These are phyloP conservation scores for Clanis bilineata DNA, from an alignment of 2,888 invertebrate genomes.

Conservation along the genomic window DNA sequence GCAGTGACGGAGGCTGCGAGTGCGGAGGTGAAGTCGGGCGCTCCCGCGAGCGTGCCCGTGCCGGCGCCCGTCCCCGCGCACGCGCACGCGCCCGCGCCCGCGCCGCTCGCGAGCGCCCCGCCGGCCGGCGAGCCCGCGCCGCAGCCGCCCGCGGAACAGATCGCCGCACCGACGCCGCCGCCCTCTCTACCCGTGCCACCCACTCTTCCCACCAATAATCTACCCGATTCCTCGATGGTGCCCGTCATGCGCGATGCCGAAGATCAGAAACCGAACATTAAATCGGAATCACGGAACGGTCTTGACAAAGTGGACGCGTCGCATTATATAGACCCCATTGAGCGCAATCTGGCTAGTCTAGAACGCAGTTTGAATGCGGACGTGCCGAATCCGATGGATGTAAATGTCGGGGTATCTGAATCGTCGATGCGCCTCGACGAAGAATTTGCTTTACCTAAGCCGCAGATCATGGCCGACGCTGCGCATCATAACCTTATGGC, in stretches of 20 bases:
- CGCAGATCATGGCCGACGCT: slow-evolving; percentile 58
- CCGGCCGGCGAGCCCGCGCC: slow-evolving; percentile 23
- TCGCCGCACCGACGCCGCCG: slow-evolving; percentile 40
- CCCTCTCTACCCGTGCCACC: slow-evolving; percentile 34
- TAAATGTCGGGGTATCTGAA: slow-evolving; percentile 73
- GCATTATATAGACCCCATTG: slow-evolving; percentile 85
- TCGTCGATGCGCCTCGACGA: slow-evolving; percentile 75
- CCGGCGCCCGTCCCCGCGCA: slow-evolving; percentile 44
- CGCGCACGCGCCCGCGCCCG: slow-evolving; percentile 48
- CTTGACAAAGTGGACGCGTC: slow-evolving; percentile 70
- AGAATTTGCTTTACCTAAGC: slow-evolving; percentile 70
- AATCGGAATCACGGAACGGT: slow-evolving; percentile 68
- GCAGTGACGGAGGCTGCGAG: slow-evolving; percentile 37
- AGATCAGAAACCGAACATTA: slow-evolving; percentile 49
- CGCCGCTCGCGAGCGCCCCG: slow-evolving; percentile 36
- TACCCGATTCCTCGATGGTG: slow-evolving; percentile 47
- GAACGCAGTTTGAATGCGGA: slow-evolving; percentile 84
- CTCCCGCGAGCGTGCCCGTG: slow-evolving; percentile 32
- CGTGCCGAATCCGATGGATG: slow-evolving; percentile 72
- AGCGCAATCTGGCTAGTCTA: slow-evolving; percentile 86
- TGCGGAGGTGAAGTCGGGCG: slow-evolving; percentile 40
- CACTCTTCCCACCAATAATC: slow-evolving; percentile 28
- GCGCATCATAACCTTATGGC: slow-evolving; percentile 73
- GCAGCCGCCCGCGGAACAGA: slow-evolving; percentile 42
- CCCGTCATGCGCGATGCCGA: slow-evolving; percentile 42